phyloP scores from a whole-genome alignment of 2,888 invertebrate species.

The Agonopterix heracliana region DNA sequence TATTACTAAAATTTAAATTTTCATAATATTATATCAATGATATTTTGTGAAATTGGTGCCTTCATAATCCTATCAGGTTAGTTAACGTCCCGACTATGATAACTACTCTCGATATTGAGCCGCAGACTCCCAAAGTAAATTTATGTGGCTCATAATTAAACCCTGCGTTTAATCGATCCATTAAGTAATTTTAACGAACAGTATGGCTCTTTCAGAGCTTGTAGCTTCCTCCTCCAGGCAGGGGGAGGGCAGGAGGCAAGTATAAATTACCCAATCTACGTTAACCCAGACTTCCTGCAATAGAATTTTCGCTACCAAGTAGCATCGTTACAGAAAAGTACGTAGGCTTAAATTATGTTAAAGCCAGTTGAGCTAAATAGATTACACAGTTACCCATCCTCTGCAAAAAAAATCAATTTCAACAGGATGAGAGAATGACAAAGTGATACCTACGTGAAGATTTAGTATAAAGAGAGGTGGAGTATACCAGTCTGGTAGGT shows the following conservation, averaged over 20 bases:
- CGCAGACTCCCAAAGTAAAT: constrained; percentile 25
- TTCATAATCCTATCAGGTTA: no score
- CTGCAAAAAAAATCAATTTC: no score
- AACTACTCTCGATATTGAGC: no score
- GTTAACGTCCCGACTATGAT: no score
- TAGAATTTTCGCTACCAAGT: constrained; percentile 62
- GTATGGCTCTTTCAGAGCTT: constrained; percentile 52
- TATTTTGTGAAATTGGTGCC: neutral
- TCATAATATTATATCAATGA: neutral
- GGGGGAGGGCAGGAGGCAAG: constrained; percentile 55
- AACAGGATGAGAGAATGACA: no score
- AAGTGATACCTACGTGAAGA: no score
- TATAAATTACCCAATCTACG: constrained; percentile 75
- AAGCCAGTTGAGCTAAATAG: constrained; percentile 38
- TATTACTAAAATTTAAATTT: no score
- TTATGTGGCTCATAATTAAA: constrained; percentile 53
- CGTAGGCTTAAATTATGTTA: constrained; percentile 56
- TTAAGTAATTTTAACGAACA: constrained; percentile 68
- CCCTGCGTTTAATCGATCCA: constrained; percentile 59
- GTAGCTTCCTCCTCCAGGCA: constrained; percentile 38
- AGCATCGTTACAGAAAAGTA: constrained; percentile 61
- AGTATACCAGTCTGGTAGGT: no score
- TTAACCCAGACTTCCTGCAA: constrained; percentile 66
- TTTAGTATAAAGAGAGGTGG: no score
- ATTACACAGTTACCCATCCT: constrained; percentile 18